phyloP scores from a whole-genome alignment of 2,113 vertebrate genomes.

The Platycercus adscitus region DNA sequence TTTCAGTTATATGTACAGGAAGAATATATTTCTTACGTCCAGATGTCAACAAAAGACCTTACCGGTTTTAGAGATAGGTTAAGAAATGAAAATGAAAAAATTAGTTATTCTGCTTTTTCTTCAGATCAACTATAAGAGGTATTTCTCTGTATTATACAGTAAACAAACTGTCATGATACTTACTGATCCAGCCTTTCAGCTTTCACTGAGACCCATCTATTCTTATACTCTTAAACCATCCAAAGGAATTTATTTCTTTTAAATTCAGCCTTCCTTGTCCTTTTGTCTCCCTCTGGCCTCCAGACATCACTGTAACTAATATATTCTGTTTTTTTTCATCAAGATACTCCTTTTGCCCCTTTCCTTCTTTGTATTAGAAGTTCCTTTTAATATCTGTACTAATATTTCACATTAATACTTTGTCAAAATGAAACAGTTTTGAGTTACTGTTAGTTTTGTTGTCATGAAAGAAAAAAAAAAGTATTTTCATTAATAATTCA shows the following conservation, averaged over 20 bases:
- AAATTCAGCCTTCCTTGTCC: background rate
- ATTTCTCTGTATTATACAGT: background rate
- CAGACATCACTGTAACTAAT: background rate
- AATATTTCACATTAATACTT: background rate
- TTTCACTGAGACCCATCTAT: background rate
- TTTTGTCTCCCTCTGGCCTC: background rate
- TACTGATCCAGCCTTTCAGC: background rate
- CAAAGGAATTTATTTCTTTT: background rate
- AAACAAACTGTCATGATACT: background rate
- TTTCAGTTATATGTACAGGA: background rate
- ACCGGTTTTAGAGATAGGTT: background rate
- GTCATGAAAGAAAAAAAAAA: background rate
- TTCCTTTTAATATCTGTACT: background rate
- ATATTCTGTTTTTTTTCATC: background rate
- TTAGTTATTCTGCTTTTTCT: background rate
- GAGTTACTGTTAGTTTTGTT: background rate
- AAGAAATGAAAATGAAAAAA: background rate
- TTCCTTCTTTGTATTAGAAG: background rate
- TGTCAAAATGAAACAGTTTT: background rate
- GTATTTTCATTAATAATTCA: background rate
- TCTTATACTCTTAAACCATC: background rate
- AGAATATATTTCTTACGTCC: background rate
- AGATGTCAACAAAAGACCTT: background rate
- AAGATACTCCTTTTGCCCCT: background rate
- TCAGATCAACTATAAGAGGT: background rate